These are phyloP conservation scores for Sebastes aleutianus DNA, from an alignment of 2,797 vertebrate species.

Conservation along the genomic window DNA sequence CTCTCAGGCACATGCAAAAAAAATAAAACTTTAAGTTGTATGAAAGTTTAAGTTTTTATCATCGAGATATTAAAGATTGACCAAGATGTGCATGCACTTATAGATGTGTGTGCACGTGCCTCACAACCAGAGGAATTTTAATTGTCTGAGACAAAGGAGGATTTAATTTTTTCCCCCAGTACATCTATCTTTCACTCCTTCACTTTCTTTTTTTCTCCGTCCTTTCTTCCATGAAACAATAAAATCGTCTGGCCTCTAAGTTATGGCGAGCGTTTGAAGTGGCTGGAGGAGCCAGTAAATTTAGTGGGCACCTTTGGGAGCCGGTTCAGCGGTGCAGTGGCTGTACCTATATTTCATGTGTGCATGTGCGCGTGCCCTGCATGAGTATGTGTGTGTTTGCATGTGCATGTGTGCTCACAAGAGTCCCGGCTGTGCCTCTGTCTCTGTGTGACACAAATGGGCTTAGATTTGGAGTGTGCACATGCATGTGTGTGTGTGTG, in stretches of 20 bases:
- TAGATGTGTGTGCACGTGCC: conserved; percentile 9
- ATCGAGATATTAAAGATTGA: neutral
- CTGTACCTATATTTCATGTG: conserved; percentile 73
- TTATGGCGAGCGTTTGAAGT: conserved; percentile 96
- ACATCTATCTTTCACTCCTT: conserved; percentile 82
- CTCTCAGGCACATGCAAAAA: neutral
- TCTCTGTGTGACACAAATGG: conserved; percentile 52
- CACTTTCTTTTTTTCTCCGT: conserved; percentile 40
- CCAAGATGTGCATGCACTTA: neutral
- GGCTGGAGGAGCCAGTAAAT: conserved; percentile 92
- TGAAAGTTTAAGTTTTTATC: neutral
- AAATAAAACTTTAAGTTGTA: neutral
- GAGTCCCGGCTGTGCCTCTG: conserved; percentile 24
- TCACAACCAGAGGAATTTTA: conserved; percentile 73
- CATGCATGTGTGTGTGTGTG: neutral
- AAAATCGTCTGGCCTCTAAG: conserved; percentile 91
- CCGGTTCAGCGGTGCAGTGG: conserved; percentile 79
- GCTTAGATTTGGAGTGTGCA: conserved; percentile 34
- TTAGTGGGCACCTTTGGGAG: conserved; percentile 91
- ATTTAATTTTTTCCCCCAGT: conserved; percentile 68
- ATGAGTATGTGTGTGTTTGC: conserved; percentile 21
- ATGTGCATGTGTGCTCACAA: conserved; percentile 6
- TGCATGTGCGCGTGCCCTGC: conserved; percentile 28
- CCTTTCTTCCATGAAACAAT: conserved; percentile 87
- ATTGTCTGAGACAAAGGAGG: conserved; percentile 80